phyloP scores from a whole-genome alignment of 1,140 invertebrate genomes.

The Spodoptera litura region DNA sequence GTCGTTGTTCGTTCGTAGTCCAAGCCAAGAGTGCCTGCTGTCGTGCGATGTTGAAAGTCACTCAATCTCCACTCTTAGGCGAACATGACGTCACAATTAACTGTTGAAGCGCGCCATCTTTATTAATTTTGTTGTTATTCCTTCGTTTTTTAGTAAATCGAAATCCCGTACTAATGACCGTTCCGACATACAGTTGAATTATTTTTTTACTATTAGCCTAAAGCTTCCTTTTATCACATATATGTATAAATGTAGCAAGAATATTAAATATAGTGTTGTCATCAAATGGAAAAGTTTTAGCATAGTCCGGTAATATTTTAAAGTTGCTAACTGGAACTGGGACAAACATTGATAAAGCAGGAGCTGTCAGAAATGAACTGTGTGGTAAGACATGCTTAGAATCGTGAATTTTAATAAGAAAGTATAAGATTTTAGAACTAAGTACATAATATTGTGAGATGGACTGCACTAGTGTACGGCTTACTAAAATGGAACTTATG shows the following conservation, averaged over 20 bases:
- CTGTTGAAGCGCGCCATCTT: no score
- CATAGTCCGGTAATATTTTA: constrained; percentile 31
- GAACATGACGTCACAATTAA: no score
- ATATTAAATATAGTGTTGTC: constrained; percentile 15
- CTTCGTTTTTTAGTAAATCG: no score
- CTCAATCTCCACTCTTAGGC: no score
- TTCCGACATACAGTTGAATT: no score
- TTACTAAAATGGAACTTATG: no score
- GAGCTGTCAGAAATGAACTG: constrained; percentile 6
- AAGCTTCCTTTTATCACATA: background rate
- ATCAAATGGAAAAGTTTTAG: constrained; percentile 38
- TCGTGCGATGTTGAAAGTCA: no score
- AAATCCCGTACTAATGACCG: no score
- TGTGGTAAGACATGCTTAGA: background rate
- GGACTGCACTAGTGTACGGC: no score
- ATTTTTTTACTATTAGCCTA: background rate
- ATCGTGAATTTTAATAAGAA: background rate
- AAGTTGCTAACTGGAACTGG: constrained; percentile 21
- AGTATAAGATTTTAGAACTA: background rate
- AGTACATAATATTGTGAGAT: background rate
- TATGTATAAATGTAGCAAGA: constrained; percentile 1
- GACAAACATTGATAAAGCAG: constrained; percentile 40
- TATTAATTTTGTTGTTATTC: no score
- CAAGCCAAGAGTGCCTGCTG: no score
- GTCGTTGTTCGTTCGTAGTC: no score